Evolutionary conservation across 2,888 invertebrate genomes (phyloP).

Genomic region (Eupithecia subfuscata): DNA sequence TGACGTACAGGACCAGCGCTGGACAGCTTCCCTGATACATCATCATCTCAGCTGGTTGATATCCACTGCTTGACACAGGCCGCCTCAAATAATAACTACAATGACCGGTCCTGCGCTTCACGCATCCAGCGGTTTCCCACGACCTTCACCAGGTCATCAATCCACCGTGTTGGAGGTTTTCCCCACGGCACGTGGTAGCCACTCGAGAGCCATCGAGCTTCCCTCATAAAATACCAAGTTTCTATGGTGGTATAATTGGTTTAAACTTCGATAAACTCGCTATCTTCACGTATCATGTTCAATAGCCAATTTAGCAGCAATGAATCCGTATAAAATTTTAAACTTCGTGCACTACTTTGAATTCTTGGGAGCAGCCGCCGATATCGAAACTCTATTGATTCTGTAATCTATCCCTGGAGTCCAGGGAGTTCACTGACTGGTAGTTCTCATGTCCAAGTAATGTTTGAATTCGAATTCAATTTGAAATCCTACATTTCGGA

Average conservation of each 20-base stretch:
- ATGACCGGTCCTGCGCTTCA: too few relatives aligned
- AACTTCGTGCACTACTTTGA: slow-evolving; percentile 12
- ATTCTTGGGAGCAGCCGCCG: slow-evolving; percentile 12
- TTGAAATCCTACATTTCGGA: background rate
- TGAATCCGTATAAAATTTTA: slow-evolving; percentile 9
- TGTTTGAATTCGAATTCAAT: slow-evolving; percentile 6
- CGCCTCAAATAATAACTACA: background rate
- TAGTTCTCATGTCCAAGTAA: slow-evolving; percentile 32
- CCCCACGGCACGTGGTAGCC: background rate
- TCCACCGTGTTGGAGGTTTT: background rate
- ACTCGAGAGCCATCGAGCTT: background rate
- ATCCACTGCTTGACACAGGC: background rate
- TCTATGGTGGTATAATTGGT: slow-evolving; percentile 5
- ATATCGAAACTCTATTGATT: slow-evolving; percentile 20
- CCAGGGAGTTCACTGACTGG: slow-evolving; percentile 19
- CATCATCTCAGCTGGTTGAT: background rate
- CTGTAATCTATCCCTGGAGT: slow-evolving; percentile 15
- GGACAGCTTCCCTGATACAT: background rate
- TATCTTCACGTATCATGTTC: slow-evolving; percentile 11
- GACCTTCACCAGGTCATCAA: background rate
- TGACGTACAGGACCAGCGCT: background rate
- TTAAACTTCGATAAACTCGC: slow-evolving; percentile 1
- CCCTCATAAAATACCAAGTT: background rate
- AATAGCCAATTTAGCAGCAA: slow-evolving; percentile 10
- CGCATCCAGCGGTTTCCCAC: too few relatives aligned